Percentiles rank a stretch among this genome's conserved stretches.
Conservation (phyloP, 2,113 vertebrate species). For the Microcebus jonahi region DNA sequence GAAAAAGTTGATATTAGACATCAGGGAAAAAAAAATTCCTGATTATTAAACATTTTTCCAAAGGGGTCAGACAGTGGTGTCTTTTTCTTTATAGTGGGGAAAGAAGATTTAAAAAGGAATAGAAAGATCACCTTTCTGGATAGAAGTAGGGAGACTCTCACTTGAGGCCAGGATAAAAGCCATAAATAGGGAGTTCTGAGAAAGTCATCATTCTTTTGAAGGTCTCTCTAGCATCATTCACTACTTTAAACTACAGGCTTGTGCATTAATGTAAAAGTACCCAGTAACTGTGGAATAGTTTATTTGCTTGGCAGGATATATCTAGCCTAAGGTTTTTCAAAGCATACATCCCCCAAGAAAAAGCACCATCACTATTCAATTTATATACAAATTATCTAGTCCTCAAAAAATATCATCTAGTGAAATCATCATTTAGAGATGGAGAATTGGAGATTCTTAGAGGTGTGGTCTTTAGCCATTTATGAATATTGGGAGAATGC, state of each 20-base stretch:
- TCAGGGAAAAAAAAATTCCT: neutral
- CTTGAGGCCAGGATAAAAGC: neutral
- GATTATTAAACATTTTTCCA: neutral
- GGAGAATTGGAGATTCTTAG: neutral
- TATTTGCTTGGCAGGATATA: neutral
- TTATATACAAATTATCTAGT: neutral
- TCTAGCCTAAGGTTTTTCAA: slow-evolving; percentile 3
- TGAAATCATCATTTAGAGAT: slow-evolving; percentile 1
- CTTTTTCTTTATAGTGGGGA: neutral
- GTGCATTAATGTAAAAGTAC: slow-evolving; percentile 6
- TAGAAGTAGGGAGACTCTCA: neutral
- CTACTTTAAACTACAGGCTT: neutral
- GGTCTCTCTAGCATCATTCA: neutral
- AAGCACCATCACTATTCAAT: neutral
- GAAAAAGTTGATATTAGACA: neutral
- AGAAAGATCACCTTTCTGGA: neutral
- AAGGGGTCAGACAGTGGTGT: neutral
- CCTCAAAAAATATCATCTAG: neutral
- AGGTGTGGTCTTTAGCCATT: neutral
- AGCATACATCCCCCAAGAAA: neutral
- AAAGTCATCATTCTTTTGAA: neutral
- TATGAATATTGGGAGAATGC: neutral
- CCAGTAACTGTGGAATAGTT: neutral
- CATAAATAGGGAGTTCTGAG: neutral
- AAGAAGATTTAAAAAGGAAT: neutral